Conservation (phyloP, 2,113 vertebrate species). For the Aegypius monachus region DNA sequence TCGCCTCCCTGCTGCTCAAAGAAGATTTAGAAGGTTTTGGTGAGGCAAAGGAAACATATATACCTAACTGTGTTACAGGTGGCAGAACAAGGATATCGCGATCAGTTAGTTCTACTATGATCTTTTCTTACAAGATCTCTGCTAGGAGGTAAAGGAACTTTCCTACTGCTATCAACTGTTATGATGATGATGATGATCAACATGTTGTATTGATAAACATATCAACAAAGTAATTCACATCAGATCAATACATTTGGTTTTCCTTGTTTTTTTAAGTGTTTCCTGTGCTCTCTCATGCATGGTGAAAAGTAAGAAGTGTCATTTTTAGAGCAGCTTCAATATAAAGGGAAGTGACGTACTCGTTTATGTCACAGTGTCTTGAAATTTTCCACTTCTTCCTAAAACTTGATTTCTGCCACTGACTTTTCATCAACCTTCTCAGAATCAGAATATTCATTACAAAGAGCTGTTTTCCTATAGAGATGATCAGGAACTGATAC, state of each 20-base stretch:
- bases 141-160: neutral
- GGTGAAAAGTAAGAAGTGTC: neutral
- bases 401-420: neutral
- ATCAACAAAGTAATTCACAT: neutral
- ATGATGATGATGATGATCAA: neutral
- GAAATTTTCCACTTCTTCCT: neutral
- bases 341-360: neutral
- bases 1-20: neutral
- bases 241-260: neutral
- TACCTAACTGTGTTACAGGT: neutral
- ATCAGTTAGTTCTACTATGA: neutral
- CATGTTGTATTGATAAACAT: rapidly evolving
- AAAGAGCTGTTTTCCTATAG: neutral
- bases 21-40: neutral
- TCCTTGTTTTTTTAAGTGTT: neutral
- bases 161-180: neutral
- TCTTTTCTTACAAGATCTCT: neutral
- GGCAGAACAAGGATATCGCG: rapidly evolving
- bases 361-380: neutral
- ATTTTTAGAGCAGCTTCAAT: neutral
- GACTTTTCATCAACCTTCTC: neutral
- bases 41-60: neutral
- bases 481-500: neutral
- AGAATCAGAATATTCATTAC: neutral
- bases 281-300: neutral